Percentiles rank a stretch among this genome's conserved stretches.
Conservation (phyloP, 1,140 invertebrate species). For the Saccostrea cuccullata region DNA sequence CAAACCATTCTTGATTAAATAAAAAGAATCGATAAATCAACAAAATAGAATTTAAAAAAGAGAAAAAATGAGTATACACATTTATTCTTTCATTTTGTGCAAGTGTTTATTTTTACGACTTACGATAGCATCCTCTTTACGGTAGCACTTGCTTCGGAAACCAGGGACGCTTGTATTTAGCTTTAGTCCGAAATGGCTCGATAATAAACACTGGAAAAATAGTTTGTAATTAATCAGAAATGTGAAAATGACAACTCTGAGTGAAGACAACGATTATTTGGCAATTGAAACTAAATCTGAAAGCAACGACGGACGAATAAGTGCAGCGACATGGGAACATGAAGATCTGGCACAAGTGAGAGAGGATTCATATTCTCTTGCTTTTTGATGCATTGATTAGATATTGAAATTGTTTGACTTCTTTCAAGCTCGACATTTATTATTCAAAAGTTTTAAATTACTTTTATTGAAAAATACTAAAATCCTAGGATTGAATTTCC, state of each 20-base stretch:
- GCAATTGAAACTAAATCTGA: conserved; percentile 59
- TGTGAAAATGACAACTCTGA: not conserved
- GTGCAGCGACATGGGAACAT: conserved; percentile 68
- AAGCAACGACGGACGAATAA: conserved; percentile 46
- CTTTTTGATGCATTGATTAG: no score
- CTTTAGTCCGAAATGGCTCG: not conserved
- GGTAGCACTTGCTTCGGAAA: conserved; percentile 37
- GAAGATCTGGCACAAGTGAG: conserved; percentile 71
- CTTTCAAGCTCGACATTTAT: no score
- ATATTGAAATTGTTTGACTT: no score
- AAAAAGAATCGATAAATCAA: not conserved
- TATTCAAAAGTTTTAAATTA: no score
- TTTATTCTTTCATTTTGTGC: not conserved
- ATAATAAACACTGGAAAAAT: not conserved
- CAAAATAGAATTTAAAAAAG: not conserved
- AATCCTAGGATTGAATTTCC: no score
- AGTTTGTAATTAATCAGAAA: not conserved
- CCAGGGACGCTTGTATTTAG: conserved; percentile 38
- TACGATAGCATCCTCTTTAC: not conserved
- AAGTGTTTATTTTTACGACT: conserved; percentile 21
- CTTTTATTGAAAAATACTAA: no score
- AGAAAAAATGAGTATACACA: not conserved
- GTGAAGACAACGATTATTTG: conserved; percentile 52
- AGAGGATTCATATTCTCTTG: not conserved
- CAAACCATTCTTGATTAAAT: not conserved